Conservation (phyloP, 2,888 invertebrate genomes). For the Tenthredo distinguenda region DNA sequence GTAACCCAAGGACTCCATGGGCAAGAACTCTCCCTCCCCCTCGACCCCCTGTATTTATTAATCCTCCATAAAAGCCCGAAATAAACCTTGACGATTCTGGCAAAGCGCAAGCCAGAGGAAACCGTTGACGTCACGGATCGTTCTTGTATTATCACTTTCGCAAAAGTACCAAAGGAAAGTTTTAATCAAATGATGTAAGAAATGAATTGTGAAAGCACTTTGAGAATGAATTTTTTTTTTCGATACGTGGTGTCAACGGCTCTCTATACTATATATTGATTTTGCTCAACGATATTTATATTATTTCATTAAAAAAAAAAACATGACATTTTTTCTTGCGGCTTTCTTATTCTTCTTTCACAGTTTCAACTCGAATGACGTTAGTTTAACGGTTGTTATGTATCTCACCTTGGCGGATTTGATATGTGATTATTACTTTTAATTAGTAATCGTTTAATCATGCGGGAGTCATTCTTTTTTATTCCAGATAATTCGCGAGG, state of each 20-base stretch:
- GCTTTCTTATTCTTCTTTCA: background rate
- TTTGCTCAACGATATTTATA: slow-evolving; percentile 70
- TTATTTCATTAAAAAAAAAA: slow-evolving; percentile 47
- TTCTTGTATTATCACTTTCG: background rate
- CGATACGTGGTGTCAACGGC: slow-evolving; percentile 20
- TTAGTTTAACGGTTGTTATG: background rate
- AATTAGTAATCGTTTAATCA: slow-evolving; percentile 3
- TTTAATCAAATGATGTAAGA: background rate
- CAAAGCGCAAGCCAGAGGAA: slow-evolving; percentile 3
- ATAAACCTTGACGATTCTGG: slow-evolving; percentile 18
- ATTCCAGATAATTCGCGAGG: slow-evolving; percentile 23
- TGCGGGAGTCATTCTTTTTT: slow-evolving; percentile 6
- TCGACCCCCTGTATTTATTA: slow-evolving; percentile 52
- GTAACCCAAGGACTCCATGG: slow-evolving; percentile 59
- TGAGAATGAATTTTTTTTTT: slow-evolving; percentile 46
- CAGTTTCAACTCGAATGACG: slow-evolving; percentile 18
- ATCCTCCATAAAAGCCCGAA: slow-evolving; percentile 20
- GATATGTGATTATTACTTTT: background rate
- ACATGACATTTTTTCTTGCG: background rate
- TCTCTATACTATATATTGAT: slow-evolving; percentile 51
- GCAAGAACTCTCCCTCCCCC: background rate
- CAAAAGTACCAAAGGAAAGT: slow-evolving; percentile 24
- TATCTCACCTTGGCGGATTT: slow-evolving; percentile 5
- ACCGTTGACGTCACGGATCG: slow-evolving; percentile 1
- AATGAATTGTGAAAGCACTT: background rate